Conservation (phyloP, 2,888 invertebrate species). For the Sisyra terminalis region DNA sequence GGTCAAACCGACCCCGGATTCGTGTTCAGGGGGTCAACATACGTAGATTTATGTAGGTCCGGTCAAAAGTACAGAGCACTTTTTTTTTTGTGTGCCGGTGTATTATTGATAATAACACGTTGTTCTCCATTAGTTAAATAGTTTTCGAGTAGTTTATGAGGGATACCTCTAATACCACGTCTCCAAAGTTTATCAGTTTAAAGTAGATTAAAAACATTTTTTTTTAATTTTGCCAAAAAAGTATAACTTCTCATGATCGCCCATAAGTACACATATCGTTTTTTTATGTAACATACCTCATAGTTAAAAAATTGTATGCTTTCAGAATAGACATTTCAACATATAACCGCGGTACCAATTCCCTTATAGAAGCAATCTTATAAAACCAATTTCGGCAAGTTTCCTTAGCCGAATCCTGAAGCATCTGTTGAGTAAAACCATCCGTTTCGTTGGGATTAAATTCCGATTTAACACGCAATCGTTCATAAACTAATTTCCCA, state of each 20-base stretch:
- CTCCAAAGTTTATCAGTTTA: too few species aligned
- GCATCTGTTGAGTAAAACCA: constrained; percentile 60
- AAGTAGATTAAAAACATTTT: too few species aligned
- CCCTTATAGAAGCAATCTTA: constrained; percentile 94
- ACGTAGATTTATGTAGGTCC: too few species aligned
- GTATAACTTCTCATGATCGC: neutral
- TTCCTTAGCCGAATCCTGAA: constrained; percentile 79
- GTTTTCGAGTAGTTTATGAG: too few species aligned
- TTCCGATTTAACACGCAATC: constrained; percentile 60
- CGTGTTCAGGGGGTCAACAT: too few species aligned
- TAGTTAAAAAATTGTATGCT: constrained; percentile 72
- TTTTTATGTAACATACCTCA: constrained; percentile 32
- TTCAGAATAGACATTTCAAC: constrained; percentile 86
- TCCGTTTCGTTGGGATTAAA: constrained; percentile 38
- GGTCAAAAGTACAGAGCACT: too few species aligned
- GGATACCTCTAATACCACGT: too few species aligned
- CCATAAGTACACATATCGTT: too few species aligned
- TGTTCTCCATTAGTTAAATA: too few species aligned
- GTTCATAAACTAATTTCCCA: constrained; percentile 73
- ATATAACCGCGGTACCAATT: constrained; percentile 83
- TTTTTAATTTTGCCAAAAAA: neutral
- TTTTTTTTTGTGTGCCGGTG: too few species aligned
- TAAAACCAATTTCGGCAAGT: constrained; percentile 98
- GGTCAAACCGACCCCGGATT: too few species aligned
- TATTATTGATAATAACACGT: too few species aligned